These are phyloP conservation scores for Ylistrum balloti DNA, from an alignment of 1,140 invertebrate genomes.

Conservation along the genomic window DNA sequence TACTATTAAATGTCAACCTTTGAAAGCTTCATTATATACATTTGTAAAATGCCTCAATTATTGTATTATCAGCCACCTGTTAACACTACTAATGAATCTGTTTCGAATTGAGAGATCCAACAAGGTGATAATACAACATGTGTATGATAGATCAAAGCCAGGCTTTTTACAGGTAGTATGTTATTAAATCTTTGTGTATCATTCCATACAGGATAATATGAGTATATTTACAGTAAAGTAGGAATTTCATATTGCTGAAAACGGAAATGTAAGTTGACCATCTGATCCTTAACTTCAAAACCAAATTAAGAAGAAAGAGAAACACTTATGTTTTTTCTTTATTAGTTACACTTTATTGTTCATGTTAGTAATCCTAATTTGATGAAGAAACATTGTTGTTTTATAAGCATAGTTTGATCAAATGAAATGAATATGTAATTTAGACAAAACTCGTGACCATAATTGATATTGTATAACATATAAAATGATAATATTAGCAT, in stretches of 20 bases:
- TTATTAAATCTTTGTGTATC: neutral
- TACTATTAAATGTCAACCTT: neutral
- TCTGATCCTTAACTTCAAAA: neutral
- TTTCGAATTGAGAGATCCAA: neutral
- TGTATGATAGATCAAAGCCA: conserved; percentile 26
- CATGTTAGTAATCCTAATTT: no score
- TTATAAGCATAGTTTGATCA: no score
- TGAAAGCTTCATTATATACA: neutral
- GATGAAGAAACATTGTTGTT: no score
- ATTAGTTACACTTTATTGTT: no score
- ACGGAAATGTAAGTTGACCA: neutral
- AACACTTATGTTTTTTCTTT: no score
- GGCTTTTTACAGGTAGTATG: neutral
- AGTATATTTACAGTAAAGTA: neutral
- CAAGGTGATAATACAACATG: neutral
- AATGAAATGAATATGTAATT: no score
- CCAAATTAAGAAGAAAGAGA: neutral
- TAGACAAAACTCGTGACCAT: no score
- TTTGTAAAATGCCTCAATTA: conserved; percentile 33
- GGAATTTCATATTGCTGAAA: neutral
- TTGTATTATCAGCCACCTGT: neutral
- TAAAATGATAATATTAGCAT: no score
- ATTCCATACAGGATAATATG: neutral
- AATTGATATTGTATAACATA: no score
- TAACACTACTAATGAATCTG: conserved; percentile 35